A percentile compares a stretch with the other conserved stretches of the same genome.
Conservation (phyloP, 2,113 vertebrate species). For the Semicossyphus pulcher region DNA sequence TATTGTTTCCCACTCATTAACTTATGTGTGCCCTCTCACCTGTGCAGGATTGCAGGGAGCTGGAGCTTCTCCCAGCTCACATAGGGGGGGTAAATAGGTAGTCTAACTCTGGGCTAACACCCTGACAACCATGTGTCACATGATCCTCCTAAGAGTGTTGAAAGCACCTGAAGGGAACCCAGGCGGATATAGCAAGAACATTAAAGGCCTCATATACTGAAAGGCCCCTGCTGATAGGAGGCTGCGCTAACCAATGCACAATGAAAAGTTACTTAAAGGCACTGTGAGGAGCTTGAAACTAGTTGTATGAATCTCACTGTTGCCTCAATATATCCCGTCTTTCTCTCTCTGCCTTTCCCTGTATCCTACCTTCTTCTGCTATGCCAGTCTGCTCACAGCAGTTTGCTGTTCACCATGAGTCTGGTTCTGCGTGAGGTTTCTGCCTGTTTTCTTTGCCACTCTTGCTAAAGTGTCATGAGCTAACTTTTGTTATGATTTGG, state of each 20-base stretch:
- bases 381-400: too few relatives aligned
- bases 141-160: background rate
- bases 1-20: background rate
- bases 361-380: too few relatives aligned
- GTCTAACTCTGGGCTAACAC: background rate
- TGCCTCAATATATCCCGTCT: too few relatives aligned
- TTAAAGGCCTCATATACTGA: background rate
- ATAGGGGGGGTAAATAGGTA: background rate
- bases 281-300: too few relatives aligned
- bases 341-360: too few relatives aligned
- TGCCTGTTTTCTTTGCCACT: too few relatives aligned
- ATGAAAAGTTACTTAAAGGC: background rate
- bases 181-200: too few relatives aligned
- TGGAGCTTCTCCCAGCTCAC: background rate
- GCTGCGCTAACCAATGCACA: background rate
- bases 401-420: too few relatives aligned
- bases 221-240: background rate
- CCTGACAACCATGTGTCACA: background rate
- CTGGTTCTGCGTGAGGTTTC: too few relatives aligned
- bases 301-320: too few relatives aligned
- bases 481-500: too few relatives aligned
- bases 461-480: too few relatives aligned
- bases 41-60: background rate
- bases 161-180: background rate
- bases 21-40: background rate